Conservation (phyloP, 2,888 invertebrate genomes). For the Tetanocera ferruginea region DNA sequence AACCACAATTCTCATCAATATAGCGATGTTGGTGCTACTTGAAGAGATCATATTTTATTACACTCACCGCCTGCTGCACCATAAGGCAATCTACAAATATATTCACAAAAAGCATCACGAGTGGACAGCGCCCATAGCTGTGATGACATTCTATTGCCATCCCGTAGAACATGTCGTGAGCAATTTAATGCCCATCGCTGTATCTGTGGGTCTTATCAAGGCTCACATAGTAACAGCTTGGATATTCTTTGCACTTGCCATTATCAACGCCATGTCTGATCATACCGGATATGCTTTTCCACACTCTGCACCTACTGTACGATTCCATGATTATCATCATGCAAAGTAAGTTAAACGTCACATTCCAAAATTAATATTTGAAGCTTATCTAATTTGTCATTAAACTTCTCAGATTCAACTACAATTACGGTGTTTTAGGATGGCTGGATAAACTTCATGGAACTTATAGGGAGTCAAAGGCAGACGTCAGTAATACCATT, state of each 20-base stretch:
- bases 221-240: conserved; percentile 80
- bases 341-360: conserved; percentile 74
- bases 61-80: conserved; percentile 83
- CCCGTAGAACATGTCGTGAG: conserved; percentile 82
- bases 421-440: conserved; percentile 85
- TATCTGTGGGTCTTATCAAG: conserved; percentile 78
- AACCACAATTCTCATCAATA: conserved; percentile 77
- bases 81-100: conserved; percentile 79
- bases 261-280: conserved; percentile 81
- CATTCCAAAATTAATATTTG: neutral
- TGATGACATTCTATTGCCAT: conserved; percentile 83
- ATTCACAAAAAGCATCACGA: conserved; percentile 90
- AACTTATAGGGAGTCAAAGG: conserved; percentile 80
- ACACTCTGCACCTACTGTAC: conserved; percentile 80
- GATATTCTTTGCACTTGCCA: conserved; percentile 81
- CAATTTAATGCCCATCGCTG: conserved; percentile 80
- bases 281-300: conserved; percentile 89
- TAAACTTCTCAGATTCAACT: conserved; percentile 77
- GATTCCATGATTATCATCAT: conserved; percentile 90
- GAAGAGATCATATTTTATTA: conserved; percentile 89
- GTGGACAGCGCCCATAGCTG: conserved; percentile 87
- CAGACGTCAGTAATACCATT: conserved; percentile 47
- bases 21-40: conserved; percentile 77
- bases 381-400: neutral
- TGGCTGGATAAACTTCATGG: conserved; percentile 86